phyloP scores from a whole-genome alignment of 2,888 invertebrate genomes.

The Aphrophora alni region DNA sequence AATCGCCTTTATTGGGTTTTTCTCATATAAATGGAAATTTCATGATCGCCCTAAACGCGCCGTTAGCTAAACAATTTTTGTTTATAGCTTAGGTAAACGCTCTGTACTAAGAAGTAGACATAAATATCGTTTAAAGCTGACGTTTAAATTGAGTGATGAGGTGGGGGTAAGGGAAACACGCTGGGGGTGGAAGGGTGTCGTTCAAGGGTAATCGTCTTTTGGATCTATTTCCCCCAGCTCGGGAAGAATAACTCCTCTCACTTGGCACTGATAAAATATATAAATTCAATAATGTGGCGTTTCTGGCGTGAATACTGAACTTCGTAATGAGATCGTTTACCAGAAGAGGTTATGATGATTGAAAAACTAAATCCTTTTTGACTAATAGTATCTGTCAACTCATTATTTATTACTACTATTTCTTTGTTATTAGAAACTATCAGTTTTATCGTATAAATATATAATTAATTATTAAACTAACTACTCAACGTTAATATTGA shows the following conservation, averaged over 20 bases:
- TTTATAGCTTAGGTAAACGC: neutral
- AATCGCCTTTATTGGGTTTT: neutral
- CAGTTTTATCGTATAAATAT: too few species aligned
- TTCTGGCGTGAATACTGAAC: neutral
- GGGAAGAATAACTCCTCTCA: neutral
- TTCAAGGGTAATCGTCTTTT: neutral
- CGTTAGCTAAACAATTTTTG: neutral
- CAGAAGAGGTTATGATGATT: too few species aligned
- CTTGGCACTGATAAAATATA: conserved; percentile 37
- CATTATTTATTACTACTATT: too few species aligned
- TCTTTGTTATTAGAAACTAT: too few species aligned
- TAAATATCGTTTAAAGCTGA: neutral
- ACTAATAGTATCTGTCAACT: too few species aligned
- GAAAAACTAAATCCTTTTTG: too few species aligned
- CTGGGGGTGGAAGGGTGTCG: neutral
- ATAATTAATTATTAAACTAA: too few species aligned
- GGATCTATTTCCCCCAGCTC: neutral
- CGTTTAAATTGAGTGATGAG: neutral
- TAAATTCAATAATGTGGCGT: conserved; percentile 43
- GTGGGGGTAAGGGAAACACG: neutral
- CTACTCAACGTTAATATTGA: too few species aligned
- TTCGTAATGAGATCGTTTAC: conserved; percentile 22
- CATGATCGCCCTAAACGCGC: neutral
- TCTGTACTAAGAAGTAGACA: neutral
- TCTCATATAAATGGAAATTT: neutral